Evolutionary conservation across 2,797 vertebrate species (phyloP), one percentile per base, ranked within the genome.

Genomic region (Acropternis orthonyx): DNA sequence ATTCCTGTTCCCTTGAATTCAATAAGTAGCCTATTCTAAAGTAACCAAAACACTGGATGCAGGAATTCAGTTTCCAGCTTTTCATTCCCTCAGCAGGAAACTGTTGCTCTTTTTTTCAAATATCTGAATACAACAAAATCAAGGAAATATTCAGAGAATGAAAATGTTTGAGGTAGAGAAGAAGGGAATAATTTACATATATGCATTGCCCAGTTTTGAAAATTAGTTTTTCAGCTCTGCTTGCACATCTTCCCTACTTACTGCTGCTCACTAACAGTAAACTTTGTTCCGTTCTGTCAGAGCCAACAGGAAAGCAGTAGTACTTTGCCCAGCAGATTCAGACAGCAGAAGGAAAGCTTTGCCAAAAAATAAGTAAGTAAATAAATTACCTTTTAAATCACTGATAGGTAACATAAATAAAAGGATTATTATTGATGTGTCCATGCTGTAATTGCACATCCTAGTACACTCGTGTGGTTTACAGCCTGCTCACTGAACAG

Each of bases 331-430:
- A 59, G 21, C 63, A 44, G 68, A 93, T 52, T 66, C 92, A 92
- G 97, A 94, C 72, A 93, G 89, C 72, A 94, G 91, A 92, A 97
- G 93, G 86, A 65, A 61, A 82, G 24, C 72, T 90, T 89, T 97
- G 88, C 94, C 48, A 24, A 96, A 95, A 96, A 97, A 93, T 58
- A 97, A 96, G 97, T 97, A 94, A 97, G 97, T 93, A 95, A 92
- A 69, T 75, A 85, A 90, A 84, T 52, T 84, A 66, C 32, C 91
- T 95, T 92, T 93, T 74, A 92, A 95, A 89, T 20, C 46, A 51
- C 9, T 80, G 11, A 62, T 83, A 92, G 87, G 32, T 74, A 85
- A 88, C 48, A 63, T 34, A 32, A 90, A 54, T 85, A 69, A 32
- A 89, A 75, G 15, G 27, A 67, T 79, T 71, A 59, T 77, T 73